phyloP scores from a whole-genome alignment of 1,140 invertebrate genomes.

The Luehdorfia chinensis region DNA sequence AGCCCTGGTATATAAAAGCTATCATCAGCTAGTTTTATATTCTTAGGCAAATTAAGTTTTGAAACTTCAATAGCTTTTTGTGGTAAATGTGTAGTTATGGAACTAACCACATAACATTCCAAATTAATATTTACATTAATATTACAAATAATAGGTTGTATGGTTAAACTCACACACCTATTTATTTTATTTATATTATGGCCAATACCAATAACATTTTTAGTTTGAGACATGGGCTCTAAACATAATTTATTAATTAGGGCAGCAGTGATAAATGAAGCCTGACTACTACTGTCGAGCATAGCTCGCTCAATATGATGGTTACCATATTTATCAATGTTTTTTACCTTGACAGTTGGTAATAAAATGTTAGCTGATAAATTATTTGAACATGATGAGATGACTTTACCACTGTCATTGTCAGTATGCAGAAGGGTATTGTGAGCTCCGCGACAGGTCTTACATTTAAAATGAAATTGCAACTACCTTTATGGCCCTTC shows the following conservation, averaged over 20 bases:
- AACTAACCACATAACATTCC: conserved; percentile 18
- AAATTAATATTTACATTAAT: conserved; percentile 8
- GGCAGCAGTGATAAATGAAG: conserved; percentile 20
- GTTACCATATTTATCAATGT: conserved; percentile 17
- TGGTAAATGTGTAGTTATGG: conserved; percentile 21
- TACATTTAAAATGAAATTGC: conserved; percentile 26
- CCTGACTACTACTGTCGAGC: conserved; percentile 26
- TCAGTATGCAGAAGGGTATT: conserved; percentile 25
- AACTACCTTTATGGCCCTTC: conserved; percentile 17
- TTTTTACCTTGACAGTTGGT: conserved; percentile 22
- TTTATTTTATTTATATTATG: conserved; percentile 22
- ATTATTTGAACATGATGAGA: not conserved
- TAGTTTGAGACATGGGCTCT: not conserved
- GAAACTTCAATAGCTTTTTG: conserved; percentile 20
- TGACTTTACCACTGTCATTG: not conserved
- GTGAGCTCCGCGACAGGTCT: conserved; percentile 21
- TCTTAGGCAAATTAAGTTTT: conserved; percentile 17
- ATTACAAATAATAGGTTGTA: conserved; percentile 14
- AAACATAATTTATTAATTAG: conserved; percentile 14
- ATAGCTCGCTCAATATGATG: conserved; percentile 21
- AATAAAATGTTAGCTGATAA: conserved; percentile 7
- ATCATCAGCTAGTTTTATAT: conserved; percentile 20
- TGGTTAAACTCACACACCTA: conserved; percentile 14
- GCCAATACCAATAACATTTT: conserved; percentile 24
- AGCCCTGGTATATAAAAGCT: conserved; percentile 24